These are phyloP conservation scores for Drosophila baimaii DNA, from an alignment of 1,140 invertebrate genomes.

Conservation along the genomic window DNA sequence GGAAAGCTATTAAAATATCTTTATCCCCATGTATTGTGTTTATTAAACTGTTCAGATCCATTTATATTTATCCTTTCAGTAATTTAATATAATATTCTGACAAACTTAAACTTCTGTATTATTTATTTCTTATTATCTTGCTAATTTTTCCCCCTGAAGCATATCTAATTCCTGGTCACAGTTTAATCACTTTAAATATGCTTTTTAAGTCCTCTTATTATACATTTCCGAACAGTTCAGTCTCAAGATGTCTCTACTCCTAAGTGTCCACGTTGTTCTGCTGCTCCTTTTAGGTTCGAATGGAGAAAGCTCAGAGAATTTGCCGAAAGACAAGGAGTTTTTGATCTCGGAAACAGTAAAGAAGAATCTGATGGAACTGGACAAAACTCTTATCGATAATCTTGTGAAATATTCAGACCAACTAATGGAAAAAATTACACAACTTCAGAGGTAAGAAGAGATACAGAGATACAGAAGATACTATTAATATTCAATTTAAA, in stretches of 20 bases:
- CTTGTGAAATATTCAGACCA: conserved; percentile 20
- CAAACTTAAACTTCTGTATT: background rate
- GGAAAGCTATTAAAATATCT: background rate
- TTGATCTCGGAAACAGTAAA: conserved; percentile 2
- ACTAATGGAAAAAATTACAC: conserved; percentile 20
- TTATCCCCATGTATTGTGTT: background rate
- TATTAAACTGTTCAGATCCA: too few relatives aligned
- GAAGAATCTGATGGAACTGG: conserved; percentile 14
- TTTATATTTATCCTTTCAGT: background rate
- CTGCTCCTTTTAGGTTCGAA: background rate
- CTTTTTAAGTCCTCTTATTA: background rate
- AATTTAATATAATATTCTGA: background rate
- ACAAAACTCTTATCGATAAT: conserved; percentile 30
- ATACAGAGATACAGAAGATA: background rate
- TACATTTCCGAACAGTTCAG: background rate
- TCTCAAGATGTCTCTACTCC: conserved; percentile 18
- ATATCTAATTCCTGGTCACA: background rate
- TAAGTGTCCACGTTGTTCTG: background rate
- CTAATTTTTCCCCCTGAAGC: background rate
- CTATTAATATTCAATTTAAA: too few relatives aligned
- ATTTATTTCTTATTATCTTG: background rate
- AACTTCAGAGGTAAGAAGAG: conserved; percentile 19
- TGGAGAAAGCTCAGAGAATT: background rate
- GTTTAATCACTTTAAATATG: background rate
- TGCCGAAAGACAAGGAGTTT: background rate